Evolutionary conservation across 2,797 vertebrate genomes (phyloP).

Genomic region (Dermochelys coriacea): DNA sequence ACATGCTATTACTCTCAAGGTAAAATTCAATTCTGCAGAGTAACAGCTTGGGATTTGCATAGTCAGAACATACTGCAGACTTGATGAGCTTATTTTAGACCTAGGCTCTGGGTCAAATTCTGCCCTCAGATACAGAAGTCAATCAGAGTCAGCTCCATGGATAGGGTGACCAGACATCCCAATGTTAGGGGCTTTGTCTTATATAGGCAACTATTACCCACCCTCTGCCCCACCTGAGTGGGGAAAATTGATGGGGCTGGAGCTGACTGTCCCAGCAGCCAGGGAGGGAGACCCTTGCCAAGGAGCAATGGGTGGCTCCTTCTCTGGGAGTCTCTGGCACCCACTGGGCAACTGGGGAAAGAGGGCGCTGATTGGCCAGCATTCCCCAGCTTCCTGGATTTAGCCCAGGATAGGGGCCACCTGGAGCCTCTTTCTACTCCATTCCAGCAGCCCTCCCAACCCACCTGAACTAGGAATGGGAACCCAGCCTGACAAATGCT

Average conservation of each 20-base stretch:
- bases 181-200: no score
- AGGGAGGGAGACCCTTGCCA: background rate
- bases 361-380: background rate
- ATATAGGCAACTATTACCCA: no score
- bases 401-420: background rate
- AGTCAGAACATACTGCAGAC: background rate
- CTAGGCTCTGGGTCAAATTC: background rate
- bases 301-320: background rate
- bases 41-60: background rate
- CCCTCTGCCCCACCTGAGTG: no score
- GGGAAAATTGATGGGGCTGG: background rate
- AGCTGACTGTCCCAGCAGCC: background rate
- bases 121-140: background rate
- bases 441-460: background rate
- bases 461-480: background rate
- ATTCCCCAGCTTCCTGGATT: background rate
- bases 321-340: background rate
- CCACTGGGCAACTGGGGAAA: background rate
- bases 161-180: no score
- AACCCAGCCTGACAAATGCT: background rate
- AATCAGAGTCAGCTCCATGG: background rate
- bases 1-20: background rate
- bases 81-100: background rate
- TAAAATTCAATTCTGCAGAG: background rate
- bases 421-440: background rate